phyloP scores from a whole-genome alignment of 2,113 vertebrate genomes.

The Ranitomeya imitator region DNA sequence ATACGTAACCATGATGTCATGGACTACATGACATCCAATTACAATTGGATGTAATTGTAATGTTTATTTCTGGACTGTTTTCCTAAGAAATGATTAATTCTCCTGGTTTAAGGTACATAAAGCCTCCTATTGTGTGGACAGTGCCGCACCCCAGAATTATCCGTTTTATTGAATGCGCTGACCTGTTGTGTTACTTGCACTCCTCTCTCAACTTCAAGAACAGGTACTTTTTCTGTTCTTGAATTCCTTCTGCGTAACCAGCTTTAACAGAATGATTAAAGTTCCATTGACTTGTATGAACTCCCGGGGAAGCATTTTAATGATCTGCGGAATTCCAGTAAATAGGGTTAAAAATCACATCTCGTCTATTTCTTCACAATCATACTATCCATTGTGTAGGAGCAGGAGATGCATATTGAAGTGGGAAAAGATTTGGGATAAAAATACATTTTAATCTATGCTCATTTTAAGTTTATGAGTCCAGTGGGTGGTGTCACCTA shows the following conservation, averaged over 20 bases:
- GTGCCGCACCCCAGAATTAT: no score
- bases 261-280: neutral
- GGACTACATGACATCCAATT: no score
- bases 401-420: neutral
- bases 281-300: neutral
- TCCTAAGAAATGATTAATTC: no score
- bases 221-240: neutral
- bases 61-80: no score
- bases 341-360: neutral
- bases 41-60: no score
- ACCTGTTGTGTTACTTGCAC: neutral
- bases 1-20: neutral
- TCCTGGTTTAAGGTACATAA: no score
- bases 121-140: no score
- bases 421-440: neutral
- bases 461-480: no score
- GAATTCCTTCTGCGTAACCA: neutral
- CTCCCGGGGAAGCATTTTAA: neutral
- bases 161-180: neutral
- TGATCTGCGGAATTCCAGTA: neutral
- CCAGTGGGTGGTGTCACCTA: no score
- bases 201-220: neutral
- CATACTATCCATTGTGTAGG: no score
- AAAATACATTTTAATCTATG: no score
- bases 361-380: no score